Evolutionary conservation across 2,797 vertebrate genomes (phyloP), one percentile per base, ranked within the genome.

Genomic region (Poeciliopsis gracilis): DNA sequence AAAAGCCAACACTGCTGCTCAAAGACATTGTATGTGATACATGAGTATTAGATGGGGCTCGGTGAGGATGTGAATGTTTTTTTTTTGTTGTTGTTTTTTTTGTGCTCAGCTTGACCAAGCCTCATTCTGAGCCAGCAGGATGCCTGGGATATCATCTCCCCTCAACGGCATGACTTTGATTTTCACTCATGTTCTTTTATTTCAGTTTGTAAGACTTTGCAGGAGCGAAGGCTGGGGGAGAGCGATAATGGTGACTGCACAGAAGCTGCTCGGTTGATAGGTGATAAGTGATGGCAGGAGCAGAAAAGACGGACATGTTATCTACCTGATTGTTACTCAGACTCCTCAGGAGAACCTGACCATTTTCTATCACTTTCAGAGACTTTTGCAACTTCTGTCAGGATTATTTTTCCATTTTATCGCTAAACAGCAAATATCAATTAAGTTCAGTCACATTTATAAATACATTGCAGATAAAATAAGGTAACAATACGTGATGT

Each of bases 171-270:
- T 41, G 5, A 38, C 69, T 71, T 53, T 79, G 82, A 86, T 86
- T 88, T 89, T 88, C 41, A 79, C 83, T 88, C 23, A 0, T 59
- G 77, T 13, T 72, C 67, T 70, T 70, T 70, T 45, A 43, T 69
- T 69, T 49, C 84, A 77, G 84, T 78, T 84, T 81, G 45, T 81
- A 70, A 78, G 67, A 20, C 53, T 63, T 75, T 53, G 49, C 82
- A 75, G 86, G 80, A 89, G 77, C 2, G 80, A 83, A 49, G 77
- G 84, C 94, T 95, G 94, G 80, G 84, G 79, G 76, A 81, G 75
- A 80, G 86, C 15, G 94, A 95, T 95, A 95, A 95, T 61, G 1
- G 59, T 33, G 28, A 25, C 57, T 8, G 57, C 73, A 77, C 87
- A 74, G 84, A 88, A 69, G 59, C 30, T 18, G 57, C 80, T 82